Evolutionary conservation across 2,797 vertebrate genomes (phyloP).

Genomic region (Crenichthys baileyi): DNA sequence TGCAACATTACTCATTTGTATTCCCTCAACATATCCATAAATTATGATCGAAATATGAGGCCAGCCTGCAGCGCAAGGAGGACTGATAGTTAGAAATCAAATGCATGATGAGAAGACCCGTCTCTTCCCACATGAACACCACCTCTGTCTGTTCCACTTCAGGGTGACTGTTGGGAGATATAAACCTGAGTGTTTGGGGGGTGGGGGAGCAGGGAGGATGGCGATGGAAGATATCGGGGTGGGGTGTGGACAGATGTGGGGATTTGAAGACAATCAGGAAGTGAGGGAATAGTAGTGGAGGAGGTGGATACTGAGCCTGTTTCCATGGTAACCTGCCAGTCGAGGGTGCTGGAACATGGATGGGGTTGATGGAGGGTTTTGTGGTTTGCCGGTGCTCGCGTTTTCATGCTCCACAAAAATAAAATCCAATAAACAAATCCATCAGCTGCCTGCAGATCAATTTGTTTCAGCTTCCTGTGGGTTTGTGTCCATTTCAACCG

Average conservation of each 20-base stretch:
- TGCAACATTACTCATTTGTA: background rate
- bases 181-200: slow-evolving; percentile 29
- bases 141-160: background rate
- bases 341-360: slow-evolving; percentile 26
- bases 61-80: slow-evolving; percentile 1
- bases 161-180: background rate
- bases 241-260: slow-evolving; percentile 29
- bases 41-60: slow-evolving; percentile 10
- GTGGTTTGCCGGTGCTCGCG: slow-evolving; percentile 39
- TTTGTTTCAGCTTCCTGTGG: background rate
- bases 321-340: slow-evolving; percentile 77
- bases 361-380: slow-evolving; percentile 11
- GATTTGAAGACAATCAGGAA: slow-evolving; percentile 69
- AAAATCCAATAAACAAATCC: slow-evolving; percentile 54
- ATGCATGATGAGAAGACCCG: background rate
- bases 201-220: slow-evolving; percentile 31
- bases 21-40: slow-evolving; percentile 21
- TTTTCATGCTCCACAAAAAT: slow-evolving; percentile 28
- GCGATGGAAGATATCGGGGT: slow-evolving; percentile 19
- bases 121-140: background rate
- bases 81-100: slow-evolving; percentile 1
- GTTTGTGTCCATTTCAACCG: background rate
- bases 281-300: slow-evolving; percentile 52
- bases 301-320: slow-evolving; percentile 67
- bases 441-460: background rate